Conservation (phyloP, 2,888 invertebrate genomes). For the Lobophora halterata region DNA sequence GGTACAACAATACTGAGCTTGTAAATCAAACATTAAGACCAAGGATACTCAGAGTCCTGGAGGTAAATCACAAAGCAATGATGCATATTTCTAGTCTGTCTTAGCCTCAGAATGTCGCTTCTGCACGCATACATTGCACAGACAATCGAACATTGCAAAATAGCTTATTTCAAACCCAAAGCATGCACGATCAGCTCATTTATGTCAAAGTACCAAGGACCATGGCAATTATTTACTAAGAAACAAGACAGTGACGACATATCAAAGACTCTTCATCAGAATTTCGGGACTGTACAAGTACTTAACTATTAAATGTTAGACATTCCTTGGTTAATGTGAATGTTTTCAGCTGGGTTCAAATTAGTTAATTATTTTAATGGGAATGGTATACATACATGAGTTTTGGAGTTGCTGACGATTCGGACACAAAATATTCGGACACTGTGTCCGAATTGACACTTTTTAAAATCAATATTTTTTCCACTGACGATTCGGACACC, state of each 20-base stretch:
- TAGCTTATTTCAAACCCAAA: conserved; percentile 27
- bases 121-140: conserved; percentile 11
- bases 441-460: no score
- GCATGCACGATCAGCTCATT: conserved; percentile 55
- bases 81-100: conserved; percentile 4
- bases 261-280: conserved; percentile 32
- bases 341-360: background rate
- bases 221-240: conserved; percentile 25
- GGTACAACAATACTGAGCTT: no score
- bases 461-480: no score
- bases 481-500: no score
- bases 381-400: no score
- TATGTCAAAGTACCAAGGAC: conserved; percentile 47
- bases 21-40: conserved; percentile 1
- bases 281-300: conserved; percentile 2
- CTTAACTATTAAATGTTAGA: background rate
- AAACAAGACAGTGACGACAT: conserved; percentile 30
- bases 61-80: conserved; percentile 2
- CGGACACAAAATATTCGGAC: no score
- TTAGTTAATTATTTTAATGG: no score
- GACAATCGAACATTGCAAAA: conserved; percentile 30
- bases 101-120: conserved; percentile 15
- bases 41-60: conserved; percentile 7
- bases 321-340: conserved; percentile 5
- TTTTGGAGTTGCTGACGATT: no score